Evolutionary conservation across 2,888 invertebrate species (phyloP), one percentile per base, ranked within the genome.

Genomic region (Enchytraeus crypticus): DNA sequence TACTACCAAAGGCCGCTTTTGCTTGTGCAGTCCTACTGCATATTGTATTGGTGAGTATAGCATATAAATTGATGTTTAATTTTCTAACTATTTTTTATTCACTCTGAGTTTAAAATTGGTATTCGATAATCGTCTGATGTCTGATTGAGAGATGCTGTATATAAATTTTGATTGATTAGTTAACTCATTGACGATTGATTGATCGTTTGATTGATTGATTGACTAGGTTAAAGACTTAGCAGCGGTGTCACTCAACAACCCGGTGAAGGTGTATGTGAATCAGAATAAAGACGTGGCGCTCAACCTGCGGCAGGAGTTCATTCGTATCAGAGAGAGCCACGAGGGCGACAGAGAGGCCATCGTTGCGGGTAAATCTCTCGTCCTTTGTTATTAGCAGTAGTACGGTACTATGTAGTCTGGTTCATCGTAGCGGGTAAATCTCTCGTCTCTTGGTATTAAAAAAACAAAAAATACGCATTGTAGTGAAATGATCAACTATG

Each of bases 281-380:
- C 91, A 89, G 67, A 96, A 95, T 77, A 90, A 90, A 72, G 91
- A 93, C 70, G 93, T 97, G 1, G 96, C 97, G 0, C 88, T 90
- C 71, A 93, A 95, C 81, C 82, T 98, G 57, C 83, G 93, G 1
- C 98, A 98, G 80, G 97, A 98, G 82, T 98, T 98, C 77, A 86
- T 98, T 59, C 70, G 82, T 29, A 90, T 96, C 66, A 85, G 93
- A n/a, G 85, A 87, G 56, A 89, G 89, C 70, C 86, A 78, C 21
- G 95, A 96, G 79, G 86, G 85, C 0, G 93, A 96, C 79, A 85
- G 97, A 18, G 96, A 97, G 79, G 89, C 95, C 2, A 85, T 97
- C 63, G 73, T 81, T 2, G 74, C 79, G 59, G 78, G 78, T 78
- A 65, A 34, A 66, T 53, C 2, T 14, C 47, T 14, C 32, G 46